Conservation (phyloP, 2,113 vertebrate genomes). For the Sialia sialis region DNA sequence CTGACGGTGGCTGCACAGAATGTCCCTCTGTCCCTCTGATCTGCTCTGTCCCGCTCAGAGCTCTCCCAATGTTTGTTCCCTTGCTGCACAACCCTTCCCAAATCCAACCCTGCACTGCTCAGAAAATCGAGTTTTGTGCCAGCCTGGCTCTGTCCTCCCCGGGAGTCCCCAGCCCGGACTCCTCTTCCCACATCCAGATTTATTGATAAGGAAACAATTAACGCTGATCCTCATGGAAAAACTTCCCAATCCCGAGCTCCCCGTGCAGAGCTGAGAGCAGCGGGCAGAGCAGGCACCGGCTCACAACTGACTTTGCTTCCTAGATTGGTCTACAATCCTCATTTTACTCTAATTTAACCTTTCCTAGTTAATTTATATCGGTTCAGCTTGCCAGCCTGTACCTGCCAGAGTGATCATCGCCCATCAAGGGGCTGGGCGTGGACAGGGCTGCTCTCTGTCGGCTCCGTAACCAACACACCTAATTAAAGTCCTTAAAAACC, state of each 20-base stretch:
- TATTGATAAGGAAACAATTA: neutral
- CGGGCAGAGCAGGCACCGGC: neutral
- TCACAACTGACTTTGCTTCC: neutral
- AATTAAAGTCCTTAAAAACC: conserved; percentile 72
- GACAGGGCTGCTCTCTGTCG: conserved; percentile 63
- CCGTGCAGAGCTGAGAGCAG: neutral
- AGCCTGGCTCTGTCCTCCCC: accelerated
- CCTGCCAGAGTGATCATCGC: conserved; percentile 68
- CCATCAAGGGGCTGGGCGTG: conserved; percentile 63
- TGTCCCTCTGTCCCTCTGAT: accelerated
- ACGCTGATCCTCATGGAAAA: neutral
- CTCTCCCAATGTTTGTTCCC: accelerated
- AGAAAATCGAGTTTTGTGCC: neutral
- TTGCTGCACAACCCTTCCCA: neutral
- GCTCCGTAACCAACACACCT: conserved; percentile 50
- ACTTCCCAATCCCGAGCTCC: neutral
- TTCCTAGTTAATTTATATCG: conserved; percentile 69
- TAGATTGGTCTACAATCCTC: conserved; percentile 24
- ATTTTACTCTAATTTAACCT: conserved; percentile 67
- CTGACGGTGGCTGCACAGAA: neutral
- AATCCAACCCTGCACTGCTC: neutral
- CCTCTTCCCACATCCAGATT: neutral
- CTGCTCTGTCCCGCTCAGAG: accelerated
- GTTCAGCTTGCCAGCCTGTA: conserved; percentile 66
- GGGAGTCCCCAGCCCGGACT: neutral